Conservation (phyloP, 2,888 invertebrate species). For the Caenorhabditis doughertyi region DNA sequence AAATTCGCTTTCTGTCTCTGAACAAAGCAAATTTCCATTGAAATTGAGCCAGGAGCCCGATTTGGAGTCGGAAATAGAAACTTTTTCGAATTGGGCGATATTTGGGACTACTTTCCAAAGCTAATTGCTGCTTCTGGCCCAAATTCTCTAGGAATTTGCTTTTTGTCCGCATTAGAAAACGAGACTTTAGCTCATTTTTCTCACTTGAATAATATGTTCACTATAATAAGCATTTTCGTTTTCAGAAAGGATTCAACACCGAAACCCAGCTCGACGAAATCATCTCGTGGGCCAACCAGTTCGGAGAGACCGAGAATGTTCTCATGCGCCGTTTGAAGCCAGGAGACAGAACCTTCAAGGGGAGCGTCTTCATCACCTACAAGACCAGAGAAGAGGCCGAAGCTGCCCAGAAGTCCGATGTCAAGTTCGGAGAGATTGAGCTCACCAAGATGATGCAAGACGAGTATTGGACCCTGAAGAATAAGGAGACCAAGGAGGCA, state of each 20-base stretch:
- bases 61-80: no score
- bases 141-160: no score
- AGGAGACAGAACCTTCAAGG: slow-evolving; percentile 84
- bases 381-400: slow-evolving; percentile 89
- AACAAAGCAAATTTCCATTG: no score
- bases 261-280: slow-evolving; percentile 87
- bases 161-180: no score
- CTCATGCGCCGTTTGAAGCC: slow-evolving; percentile 83
- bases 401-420: slow-evolving; percentile 87
- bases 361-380: slow-evolving; percentile 94
- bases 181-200: no score
- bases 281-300: slow-evolving; percentile 88
- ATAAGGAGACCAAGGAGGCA: slow-evolving; percentile 73
- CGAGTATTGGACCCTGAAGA: slow-evolving; percentile 79
- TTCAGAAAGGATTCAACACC: slow-evolving; percentile 86
- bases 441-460: slow-evolving; percentile 81
- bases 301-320: slow-evolving; percentile 88
- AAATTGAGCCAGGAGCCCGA: no score
- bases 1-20: no score
- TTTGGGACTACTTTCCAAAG: no score
- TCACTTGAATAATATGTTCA: no score
- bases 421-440: slow-evolving; percentile 86
- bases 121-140: no score
- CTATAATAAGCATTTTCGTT: slow-evolving; percentile 40
- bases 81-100: no score